A percentile compares a stretch with the other conserved stretches of the same genome.
Conservation (phyloP, 2,113 vertebrate genomes). For the Rhegmatorhina hoffmannsi region DNA sequence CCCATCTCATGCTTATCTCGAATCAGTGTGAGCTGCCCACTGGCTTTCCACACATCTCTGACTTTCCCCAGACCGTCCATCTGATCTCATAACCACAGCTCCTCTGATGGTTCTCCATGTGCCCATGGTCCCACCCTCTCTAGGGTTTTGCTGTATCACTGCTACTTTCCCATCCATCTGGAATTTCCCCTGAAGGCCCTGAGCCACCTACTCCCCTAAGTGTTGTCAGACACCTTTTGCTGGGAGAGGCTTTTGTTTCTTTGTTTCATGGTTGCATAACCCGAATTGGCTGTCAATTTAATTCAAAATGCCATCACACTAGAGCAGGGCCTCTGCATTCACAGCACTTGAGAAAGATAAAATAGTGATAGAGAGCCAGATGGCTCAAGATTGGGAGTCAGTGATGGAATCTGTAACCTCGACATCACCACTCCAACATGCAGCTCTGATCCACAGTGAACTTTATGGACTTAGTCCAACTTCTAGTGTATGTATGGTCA, state of each 20-base stretch:
- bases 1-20: neutral
- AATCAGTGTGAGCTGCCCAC: neutral
- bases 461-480: neutral
- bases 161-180: conserved; percentile 30
- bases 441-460: neutral
- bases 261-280: neutral
- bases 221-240: conserved; percentile 23
- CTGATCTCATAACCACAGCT: conserved; percentile 59
- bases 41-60: conserved; percentile 31
- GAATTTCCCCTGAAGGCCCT: conserved; percentile 47
- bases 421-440: neutral
- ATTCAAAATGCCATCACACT: neutral
- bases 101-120: neutral
- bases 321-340: neutral
- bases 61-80: neutral
- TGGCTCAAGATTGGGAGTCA: neutral
- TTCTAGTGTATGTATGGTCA: rapidly evolving
- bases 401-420: neutral
- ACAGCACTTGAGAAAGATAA: neutral
- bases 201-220: conserved; percentile 9
- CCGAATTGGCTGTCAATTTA: neutral
- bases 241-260: neutral
- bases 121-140: neutral
- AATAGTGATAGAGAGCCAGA: neutral
- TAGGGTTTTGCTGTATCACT: neutral